Evolutionary conservation across 2,113 vertebrate species (phyloP), one percentile per base, ranked within the genome.

Genomic region (Elephas maximus): DNA sequence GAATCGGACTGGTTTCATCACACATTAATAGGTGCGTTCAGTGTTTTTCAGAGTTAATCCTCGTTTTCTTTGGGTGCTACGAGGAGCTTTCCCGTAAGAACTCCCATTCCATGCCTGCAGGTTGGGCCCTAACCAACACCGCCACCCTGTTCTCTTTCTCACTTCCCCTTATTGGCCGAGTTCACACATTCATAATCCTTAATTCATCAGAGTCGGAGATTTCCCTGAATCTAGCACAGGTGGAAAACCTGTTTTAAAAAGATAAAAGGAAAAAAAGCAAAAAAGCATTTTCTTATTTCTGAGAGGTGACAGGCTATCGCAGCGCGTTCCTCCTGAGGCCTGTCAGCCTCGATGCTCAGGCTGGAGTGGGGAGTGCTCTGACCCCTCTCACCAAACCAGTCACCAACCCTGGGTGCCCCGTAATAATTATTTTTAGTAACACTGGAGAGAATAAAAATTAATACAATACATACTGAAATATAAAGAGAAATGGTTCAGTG

Each of bases 1-100:
- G 97, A 97, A 98, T 79, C 77, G 97, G 98, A 98, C 98, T 97
- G 98, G 98, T 98, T 98, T 96, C 96, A 96, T 98, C 98, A n/a
- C 96, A 92, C 73, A 41, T 96, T 96, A 98, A 98, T 96, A 98
- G 96, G 89, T 82, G 83, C 96, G 76, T 94, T 96, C 91, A 98
- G 98, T 73, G 33, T 97, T 97, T 76, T 94, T 96, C 91, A 98
- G 98, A 73, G 33, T 97, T 97, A 96, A 73, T 81, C 79, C 96
- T 94, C 97, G 65, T 97, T 98, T 98, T 98, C 97, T 97, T 97
- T 33, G 78, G 37, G 98, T 96, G 96, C 96, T 95, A 33, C 79
- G 63, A 93, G 96, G 92, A 96, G 84, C 88, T 93, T 98, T 97
- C 94, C 96, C 96, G 97, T 82, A 95, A 93, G 91, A 93, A 97